Conservation (phyloP, 2,888 invertebrate genomes). For the Coleophora deauratella region DNA sequence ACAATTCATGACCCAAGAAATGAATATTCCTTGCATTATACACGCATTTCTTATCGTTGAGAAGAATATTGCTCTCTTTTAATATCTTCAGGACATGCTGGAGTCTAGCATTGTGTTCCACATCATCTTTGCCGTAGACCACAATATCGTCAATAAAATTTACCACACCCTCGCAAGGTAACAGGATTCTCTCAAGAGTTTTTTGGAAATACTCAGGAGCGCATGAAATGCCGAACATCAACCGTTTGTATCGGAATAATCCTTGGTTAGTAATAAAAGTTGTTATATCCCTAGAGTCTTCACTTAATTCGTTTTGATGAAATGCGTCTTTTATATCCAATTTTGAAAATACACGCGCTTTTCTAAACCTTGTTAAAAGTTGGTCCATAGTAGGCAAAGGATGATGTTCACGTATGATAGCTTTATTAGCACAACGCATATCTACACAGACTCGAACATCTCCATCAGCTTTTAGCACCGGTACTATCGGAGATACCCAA, state of each 20-base stretch:
- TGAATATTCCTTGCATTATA: slow-evolving; percentile 5
- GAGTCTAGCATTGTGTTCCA: slow-evolving; percentile 15
- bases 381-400: slow-evolving; percentile 17
- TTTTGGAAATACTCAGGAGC: slow-evolving; percentile 30
- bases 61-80: slow-evolving; percentile 15
- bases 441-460: neutral
- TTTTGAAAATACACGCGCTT: slow-evolving; percentile 14
- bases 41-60: slow-evolving; percentile 16
- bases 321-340: slow-evolving; percentile 18
- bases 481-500: neutral
- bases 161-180: slow-evolving; percentile 16
- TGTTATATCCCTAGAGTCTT: slow-evolving; percentile 14
- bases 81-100: slow-evolving; percentile 12
- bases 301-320: slow-evolving; percentile 14
- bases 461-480: neutral
- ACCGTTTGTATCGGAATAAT: slow-evolving; percentile 28
- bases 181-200: slow-evolving; percentile 19
- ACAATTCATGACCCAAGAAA: slow-evolving; percentile 18
- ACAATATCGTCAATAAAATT: too few species aligned
- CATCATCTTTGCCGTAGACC: slow-evolving; percentile 12
- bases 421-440: slow-evolving; percentile 9
- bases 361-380: slow-evolving; percentile 19
- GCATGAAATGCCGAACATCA: slow-evolving; percentile 17
- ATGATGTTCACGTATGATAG: slow-evolving; percentile 16
- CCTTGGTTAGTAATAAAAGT: slow-evolving; percentile 17